Percentiles rank a stretch among this genome's conserved stretches.
Evolutionary conservation across 1,140 invertebrate genomes (phyloP).

Genomic region (Leptoteleia sp.): DNA sequence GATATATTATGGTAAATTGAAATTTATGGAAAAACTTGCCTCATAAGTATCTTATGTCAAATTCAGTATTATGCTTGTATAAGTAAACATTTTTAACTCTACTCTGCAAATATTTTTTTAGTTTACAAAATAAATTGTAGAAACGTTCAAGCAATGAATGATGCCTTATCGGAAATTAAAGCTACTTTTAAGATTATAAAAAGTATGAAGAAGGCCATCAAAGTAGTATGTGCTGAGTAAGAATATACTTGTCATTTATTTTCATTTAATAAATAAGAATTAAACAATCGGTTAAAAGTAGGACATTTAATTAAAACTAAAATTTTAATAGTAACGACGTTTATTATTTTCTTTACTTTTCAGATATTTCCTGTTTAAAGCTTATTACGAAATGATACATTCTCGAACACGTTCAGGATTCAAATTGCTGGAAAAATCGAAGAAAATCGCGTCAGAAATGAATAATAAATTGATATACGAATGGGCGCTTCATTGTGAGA

Average conservation of each 20-base stretch:
- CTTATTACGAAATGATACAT: constrained; percentile 74
- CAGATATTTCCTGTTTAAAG: constrained; percentile 74
- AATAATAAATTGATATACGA: constrained; percentile 69
- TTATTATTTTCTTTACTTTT: neutral
- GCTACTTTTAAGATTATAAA: constrained; percentile 67
- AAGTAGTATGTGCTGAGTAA: constrained; percentile 73
- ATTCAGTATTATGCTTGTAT: too few species aligned
- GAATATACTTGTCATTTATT: neutral
- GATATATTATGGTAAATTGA: constrained; percentile 73
- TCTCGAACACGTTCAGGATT: constrained; percentile 60
- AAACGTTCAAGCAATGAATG: constrained; percentile 59
- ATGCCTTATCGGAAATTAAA: constrained; percentile 67
- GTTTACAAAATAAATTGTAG: constrained; percentile 71
- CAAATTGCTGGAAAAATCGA: constrained; percentile 66
- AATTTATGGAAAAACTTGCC: too few species aligned
- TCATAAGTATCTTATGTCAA: too few species aligned
- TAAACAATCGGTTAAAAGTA: too few species aligned
- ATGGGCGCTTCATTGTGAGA: constrained; percentile 75
- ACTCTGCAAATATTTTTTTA: too few species aligned
- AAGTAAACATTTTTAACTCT: too few species aligned
- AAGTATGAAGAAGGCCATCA: constrained; percentile 67
- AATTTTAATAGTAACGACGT: too few species aligned
- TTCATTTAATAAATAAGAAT: too few species aligned
- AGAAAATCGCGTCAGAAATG: constrained; percentile 61
- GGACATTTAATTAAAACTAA: too few species aligned